Base-by-base conservation (phyloP, 2,888 invertebrate genomes). In the Sceliomorpha sp. region DNA sequence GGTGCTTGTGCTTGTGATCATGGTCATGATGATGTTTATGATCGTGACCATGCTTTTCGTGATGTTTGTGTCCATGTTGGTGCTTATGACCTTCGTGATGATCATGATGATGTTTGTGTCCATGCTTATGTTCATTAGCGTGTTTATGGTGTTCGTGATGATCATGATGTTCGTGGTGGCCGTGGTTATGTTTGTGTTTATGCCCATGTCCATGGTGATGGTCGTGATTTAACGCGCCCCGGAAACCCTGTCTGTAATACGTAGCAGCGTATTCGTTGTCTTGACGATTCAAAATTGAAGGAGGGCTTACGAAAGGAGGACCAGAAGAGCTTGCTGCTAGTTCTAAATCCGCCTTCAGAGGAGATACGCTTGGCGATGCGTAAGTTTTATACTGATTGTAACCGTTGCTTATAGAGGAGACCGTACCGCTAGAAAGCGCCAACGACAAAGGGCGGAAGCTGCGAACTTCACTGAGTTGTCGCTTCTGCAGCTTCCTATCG, bases 1-100 rank as follows among this genome's bases (percentile, higher is more conserved):
- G 68, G 39, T 83, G 83, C 13, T 82, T 76, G 31, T 82, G 83
- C 2, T 77, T 74, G 17, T 81, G 74, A 3, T 75, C 73, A 13
- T 82, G 82, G 2, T 77, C 71, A 34, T 82, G 81, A 0, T 72
- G 74, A 39, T 77, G 77, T 1, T 68, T 50, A 20, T 77, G 77
- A 1, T 70, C 70, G 29, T 73, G 73, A 13, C 71, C 62, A n/a
- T 75, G 75, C 2, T 72, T 64, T 6, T 75, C 74, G 9, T 73
- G 64, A 20, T 73, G 72, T 12, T 71, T 64, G 51, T 82, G 82
- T 2, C 70, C 60, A 32, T 81, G 79, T 13, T 75, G 75, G 39
- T 79, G 78, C 3, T 60, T 44, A 13, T 74, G 63, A 10, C 73
- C 50, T 26, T 75, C 72, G 10, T 60, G 42, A 2, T 74, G 53